Conservation (phyloP, 2,797 vertebrate genomes). For the Galagoides demidoff region DNA sequence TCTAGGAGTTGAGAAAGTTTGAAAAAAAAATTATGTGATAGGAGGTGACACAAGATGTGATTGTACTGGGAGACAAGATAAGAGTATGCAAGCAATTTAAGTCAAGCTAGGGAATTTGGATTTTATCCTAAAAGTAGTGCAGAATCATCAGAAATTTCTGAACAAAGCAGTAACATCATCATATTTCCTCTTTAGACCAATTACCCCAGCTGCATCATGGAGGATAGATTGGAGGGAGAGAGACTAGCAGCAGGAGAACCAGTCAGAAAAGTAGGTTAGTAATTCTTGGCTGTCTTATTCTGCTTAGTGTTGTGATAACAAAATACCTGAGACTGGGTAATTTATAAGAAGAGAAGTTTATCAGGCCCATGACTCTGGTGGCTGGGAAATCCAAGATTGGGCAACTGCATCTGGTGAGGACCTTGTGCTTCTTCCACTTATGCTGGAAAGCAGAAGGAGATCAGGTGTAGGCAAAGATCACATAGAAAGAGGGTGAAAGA, state of each 20-base stretch:
- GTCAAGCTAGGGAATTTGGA: neutral
- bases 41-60: neutral
- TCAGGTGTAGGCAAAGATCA: neutral
- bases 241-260: neutral
- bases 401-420: neutral
- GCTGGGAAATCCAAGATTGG: neutral
- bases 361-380: neutral
- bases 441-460: neutral
- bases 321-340: neutral
- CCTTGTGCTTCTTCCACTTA: neutral
- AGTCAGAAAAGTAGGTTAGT: neutral
- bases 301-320: neutral
- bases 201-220: neutral
- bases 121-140: neutral
- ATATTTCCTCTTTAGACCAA: neutral
- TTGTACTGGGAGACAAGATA: neutral
- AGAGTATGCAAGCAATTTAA: too few species aligned
- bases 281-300: neutral
- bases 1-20: neutral
- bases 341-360: neutral
- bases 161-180: neutral
- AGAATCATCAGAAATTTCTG: conserved; percentile 7
- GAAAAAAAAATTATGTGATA: neutral
- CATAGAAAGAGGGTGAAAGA: neutral
- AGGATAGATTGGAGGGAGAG: neutral